A percentile compares a stretch with the other conserved stretches of the same genome.
phyloP scores from a whole-genome alignment of 2,797 vertebrate species.

The Sebastes variabilis region DNA sequence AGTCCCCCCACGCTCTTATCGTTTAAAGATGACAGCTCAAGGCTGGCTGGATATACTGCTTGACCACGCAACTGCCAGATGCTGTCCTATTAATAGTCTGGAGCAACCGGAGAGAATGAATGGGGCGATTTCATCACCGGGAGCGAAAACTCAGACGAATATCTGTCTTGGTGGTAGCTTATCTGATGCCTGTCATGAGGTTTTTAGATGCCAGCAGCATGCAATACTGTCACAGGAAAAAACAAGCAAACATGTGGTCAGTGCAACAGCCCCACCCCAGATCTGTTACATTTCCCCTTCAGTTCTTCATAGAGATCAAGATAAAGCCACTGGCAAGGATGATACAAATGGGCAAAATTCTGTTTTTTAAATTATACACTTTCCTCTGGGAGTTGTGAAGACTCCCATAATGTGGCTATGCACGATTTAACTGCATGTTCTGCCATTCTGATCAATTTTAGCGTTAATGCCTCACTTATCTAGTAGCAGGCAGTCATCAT shows the following conservation, averaged over 20 bases:
- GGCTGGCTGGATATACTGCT: constrained; percentile 55
- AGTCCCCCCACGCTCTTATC: constrained; percentile 48
- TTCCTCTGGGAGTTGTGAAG: neutral
- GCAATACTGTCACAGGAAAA: neutral
- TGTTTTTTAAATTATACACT: neutral
- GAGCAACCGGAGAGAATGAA: constrained; percentile 32
- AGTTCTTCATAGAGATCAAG: neutral
- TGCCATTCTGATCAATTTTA: constrained; percentile 5
- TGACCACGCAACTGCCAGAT: constrained; percentile 61
- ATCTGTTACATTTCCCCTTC: neutral
- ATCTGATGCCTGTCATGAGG: constrained; percentile 13
- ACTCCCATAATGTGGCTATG: neutral
- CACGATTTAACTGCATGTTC: neutral
- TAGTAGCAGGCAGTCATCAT: neutral
- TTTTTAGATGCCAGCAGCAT: constrained; percentile 17
- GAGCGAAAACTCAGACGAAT: constrained; percentile 18
- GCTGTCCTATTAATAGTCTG: constrained; percentile 62
- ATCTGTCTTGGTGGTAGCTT: constrained; percentile 8
- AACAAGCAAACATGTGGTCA: neutral
- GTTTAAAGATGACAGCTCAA: constrained; percentile 63
- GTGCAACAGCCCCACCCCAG: neutral
- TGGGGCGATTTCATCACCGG: constrained; percentile 21
- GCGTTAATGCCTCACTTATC: constrained; percentile 5
- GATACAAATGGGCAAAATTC: neutral
- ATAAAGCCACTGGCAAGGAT: neutral